Percentiles rank a stretch among this genome's conserved stretches.
These are phyloP conservation scores for Sipunculus nudus DNA, from an alignment of 2,888 invertebrate genomes.

Conservation along the genomic window DNA sequence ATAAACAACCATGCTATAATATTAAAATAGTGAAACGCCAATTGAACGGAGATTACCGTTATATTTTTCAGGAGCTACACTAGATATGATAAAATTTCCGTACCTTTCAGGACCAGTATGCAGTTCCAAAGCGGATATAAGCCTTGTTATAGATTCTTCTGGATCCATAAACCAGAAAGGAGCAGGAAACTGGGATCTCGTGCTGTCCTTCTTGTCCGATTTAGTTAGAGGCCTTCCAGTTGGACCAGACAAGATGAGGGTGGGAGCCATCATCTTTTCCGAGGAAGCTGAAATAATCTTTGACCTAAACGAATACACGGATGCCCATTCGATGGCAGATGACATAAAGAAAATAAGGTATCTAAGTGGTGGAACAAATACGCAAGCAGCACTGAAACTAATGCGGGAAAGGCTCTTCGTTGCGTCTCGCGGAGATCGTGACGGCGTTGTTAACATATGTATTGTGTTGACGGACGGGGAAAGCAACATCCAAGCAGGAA, in stretches of 20 bases:
- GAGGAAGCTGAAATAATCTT: conserved; percentile 35
- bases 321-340: conserved; percentile 22
- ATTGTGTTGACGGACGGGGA: conserved; percentile 48
- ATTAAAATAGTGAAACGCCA: too few species aligned
- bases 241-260: conserved; percentile 36
- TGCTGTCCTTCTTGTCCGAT: conserved; percentile 38
- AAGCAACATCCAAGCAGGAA: too few species aligned
- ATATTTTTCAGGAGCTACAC: too few species aligned
- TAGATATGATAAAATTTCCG: too few species aligned
- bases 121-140: too few species aligned
- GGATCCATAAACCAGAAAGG: conserved; percentile 28
- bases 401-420: conserved; percentile 35
- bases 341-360: conserved; percentile 40
- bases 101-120: too few species aligned
- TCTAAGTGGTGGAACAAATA: conserved; percentile 42
- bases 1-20: too few species aligned
- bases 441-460: conserved; percentile 40
- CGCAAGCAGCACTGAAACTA: conserved; percentile 36
- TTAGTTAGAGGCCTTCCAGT: conserved; percentile 40
- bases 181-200: conserved; percentile 38
- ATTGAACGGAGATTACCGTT: too few species aligned
- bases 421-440: conserved; percentile 28
- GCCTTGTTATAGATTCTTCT: conserved; percentile 11
- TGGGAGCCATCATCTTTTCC: conserved; percentile 41
- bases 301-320: conserved; percentile 37